These are phyloP conservation scores for Tragelaphus strepsiceros DNA, from an alignment of 2,113 vertebrate species.

Conservation along the genomic window DNA sequence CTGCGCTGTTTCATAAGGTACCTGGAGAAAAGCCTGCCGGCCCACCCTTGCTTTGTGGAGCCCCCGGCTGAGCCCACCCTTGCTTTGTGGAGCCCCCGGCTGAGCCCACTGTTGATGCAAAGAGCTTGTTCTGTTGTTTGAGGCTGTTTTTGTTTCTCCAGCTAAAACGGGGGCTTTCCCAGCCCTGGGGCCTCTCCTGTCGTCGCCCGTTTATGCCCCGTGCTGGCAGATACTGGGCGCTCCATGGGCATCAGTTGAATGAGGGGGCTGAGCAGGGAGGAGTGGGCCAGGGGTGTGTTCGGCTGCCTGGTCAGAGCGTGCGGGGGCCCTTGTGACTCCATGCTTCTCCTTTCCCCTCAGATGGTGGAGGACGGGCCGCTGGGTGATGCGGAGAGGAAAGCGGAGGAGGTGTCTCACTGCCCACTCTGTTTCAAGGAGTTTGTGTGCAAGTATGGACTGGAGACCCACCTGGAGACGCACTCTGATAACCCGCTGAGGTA, in stretches of 20 bases:
- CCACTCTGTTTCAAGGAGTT: slow-evolving; percentile 95
- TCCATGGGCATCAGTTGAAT: neutral
- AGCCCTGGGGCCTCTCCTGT: neutral
- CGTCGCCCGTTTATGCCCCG: neutral
- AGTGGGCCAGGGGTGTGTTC: rapidly evolving
- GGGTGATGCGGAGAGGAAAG: slow-evolving; percentile 78
- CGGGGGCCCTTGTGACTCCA: neutral
- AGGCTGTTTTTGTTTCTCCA: neutral
- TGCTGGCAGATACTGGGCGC: neutral
- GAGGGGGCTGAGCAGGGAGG: too few species aligned
- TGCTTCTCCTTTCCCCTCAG: slow-evolving; percentile 72
- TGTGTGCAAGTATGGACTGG: slow-evolving; percentile 90
- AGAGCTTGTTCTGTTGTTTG: neutral
- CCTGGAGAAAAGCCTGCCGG: neutral
- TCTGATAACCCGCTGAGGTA: slow-evolving; percentile 92
- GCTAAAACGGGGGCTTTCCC: neutral
- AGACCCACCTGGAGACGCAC: slow-evolving; percentile 94
- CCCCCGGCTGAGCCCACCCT: neutral
- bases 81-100: neutral
- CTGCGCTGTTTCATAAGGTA: neutral
- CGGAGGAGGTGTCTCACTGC: slow-evolving; percentile 88
- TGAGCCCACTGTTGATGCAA: neutral
- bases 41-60: neutral
- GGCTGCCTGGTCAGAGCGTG: rapidly evolving
- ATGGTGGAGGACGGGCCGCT: slow-evolving; percentile 82